Evolutionary conservation across 2,797 vertebrate genomes (phyloP).

Genomic region (Florisuga fusca): DNA sequence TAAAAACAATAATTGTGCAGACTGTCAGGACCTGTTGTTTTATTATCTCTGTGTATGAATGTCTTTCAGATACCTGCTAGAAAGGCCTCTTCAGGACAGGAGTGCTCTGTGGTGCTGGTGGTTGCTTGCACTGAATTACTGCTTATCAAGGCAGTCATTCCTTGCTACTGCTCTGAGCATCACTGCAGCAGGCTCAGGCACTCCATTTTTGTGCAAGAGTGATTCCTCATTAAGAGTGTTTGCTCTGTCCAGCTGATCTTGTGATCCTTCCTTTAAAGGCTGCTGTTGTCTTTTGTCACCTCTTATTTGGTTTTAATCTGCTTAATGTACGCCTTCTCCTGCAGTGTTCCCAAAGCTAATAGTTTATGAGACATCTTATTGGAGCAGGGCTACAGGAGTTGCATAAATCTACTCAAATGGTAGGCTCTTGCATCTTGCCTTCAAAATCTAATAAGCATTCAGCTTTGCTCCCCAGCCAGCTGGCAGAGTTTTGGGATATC

Average conservation of each 20-base stretch:
- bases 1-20: neutral
- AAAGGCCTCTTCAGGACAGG: neutral
- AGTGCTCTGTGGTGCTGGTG: neutral
- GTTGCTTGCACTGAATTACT: neutral
- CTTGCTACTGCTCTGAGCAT: neutral
- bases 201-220: conserved; percentile 25
- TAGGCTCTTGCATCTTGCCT: neutral
- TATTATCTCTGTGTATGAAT: neutral
- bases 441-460: neutral
- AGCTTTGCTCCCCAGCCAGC: neutral
- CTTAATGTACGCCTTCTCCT: conserved; percentile 53
- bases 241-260: conserved; percentile 47
- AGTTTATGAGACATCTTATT: conserved; percentile 29
- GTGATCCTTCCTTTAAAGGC: conserved; percentile 40
- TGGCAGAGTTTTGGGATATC: neutral
- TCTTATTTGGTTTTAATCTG: conserved; percentile 58
- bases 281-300: conserved; percentile 40
- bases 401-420: conserved; percentile 53
- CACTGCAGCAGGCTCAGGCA: neutral
- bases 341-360: conserved; percentile 41
- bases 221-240: conserved; percentile 34
- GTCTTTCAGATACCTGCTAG: neutral
- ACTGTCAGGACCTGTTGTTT: neutral
- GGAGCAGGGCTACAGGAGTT: conserved; percentile 41
- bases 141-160: neutral